These are phyloP conservation scores for Aldabrachelys gigantea DNA, from an alignment of 2,113 vertebrate genomes.

Conservation along the genomic window DNA sequence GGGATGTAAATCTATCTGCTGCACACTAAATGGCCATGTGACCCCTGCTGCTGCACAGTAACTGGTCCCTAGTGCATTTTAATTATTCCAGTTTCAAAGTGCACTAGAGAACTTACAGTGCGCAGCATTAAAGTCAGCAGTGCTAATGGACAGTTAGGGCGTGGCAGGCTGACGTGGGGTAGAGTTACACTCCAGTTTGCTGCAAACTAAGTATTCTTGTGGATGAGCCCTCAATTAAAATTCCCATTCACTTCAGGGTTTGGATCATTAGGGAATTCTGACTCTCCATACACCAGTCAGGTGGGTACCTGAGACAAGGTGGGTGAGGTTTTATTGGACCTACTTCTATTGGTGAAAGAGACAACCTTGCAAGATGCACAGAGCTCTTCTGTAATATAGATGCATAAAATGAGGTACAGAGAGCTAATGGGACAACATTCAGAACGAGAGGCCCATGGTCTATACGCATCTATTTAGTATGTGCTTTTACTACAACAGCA, in stretches of 20 bases:
- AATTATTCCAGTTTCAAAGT: not conserved
- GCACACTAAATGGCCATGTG: not conserved
- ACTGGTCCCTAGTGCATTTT: no score
- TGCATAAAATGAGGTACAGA: not conserved
- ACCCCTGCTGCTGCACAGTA: no score
- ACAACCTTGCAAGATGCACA: not conserved
- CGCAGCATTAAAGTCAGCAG: no score
- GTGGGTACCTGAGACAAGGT: no score
- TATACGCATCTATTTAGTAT: not conserved
- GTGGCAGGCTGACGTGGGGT: no score
- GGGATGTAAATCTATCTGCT: not conserved
- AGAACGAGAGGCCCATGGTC: not conserved
- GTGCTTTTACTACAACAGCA: not conserved
- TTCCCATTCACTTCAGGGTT: not conserved
- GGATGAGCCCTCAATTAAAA: not conserved
- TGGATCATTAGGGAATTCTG: not conserved
- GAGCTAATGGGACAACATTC: not conserved
- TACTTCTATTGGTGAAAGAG: not conserved
- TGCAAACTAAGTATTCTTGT: not conserved
- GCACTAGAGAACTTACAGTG: not conserved
- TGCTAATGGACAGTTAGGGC: no score
- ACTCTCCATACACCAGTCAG: not conserved
- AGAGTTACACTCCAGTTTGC: not conserved
- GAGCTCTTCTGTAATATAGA: not conserved
- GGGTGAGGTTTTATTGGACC: not conserved